Conservation (phyloP, 2,113 vertebrate species). For the Lasiurus borealis region DNA sequence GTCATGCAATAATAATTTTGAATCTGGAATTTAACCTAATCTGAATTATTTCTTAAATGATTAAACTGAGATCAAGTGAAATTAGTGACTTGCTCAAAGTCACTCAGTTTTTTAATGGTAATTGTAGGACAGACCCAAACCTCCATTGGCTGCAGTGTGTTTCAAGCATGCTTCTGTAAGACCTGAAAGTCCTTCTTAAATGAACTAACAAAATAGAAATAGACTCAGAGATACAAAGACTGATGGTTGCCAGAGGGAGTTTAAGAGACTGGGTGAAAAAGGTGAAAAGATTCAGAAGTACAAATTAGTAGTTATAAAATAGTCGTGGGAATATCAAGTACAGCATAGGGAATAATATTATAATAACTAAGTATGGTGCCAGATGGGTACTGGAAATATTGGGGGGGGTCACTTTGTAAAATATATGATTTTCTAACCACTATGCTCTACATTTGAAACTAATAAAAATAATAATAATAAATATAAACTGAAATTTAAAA, state of each 20-base stretch:
- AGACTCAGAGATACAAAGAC: neutral
- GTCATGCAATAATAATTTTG: neutral
- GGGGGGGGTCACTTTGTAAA: neutral
- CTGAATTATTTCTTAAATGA: slow-evolving; percentile 28
- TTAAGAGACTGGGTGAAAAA: neutral
- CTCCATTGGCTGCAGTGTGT: neutral
- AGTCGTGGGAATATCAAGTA: neutral
- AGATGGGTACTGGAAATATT: neutral
- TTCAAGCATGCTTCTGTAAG: neutral
- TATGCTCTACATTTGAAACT: neutral
- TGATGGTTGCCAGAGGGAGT: neutral
- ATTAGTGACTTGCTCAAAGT: neutral
- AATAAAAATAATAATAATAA: neutral
- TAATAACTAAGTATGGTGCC: neutral
- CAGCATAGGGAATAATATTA: neutral
- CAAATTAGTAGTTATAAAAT: too few relatives aligned
- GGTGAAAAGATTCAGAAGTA: too few relatives aligned
- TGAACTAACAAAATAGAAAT: neutral
- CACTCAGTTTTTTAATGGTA: neutral
- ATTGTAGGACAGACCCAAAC: neutral
- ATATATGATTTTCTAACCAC: neutral
- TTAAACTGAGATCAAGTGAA: neutral
- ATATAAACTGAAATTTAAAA: neutral
- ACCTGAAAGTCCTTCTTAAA: neutral
- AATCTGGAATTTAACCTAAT: slow-evolving; percentile 22